phyloP scores from a whole-genome alignment of 2,113 vertebrate species.

The Austrofundulus limnaeus region DNA sequence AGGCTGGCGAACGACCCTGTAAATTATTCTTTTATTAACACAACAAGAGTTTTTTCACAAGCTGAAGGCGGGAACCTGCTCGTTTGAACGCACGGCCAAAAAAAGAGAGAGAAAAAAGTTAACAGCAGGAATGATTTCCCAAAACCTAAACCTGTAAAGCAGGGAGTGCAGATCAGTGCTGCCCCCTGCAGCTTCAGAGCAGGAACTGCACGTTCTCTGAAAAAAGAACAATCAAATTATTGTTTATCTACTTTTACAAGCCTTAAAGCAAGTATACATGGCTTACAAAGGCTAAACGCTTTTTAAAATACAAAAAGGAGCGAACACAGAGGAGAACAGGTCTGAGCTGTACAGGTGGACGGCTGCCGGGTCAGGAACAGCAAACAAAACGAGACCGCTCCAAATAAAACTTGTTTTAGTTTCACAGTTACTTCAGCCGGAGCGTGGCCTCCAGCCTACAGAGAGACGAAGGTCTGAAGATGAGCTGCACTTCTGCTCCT shows the following conservation, averaged over 20 bases:
- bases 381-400: background rate
- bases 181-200: conserved; percentile 63
- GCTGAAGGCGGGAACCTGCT: conserved; percentile 14
- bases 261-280: conserved; percentile 59
- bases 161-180: conserved; percentile 45
- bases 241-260: conserved; percentile 41
- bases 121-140: conserved; percentile 37
- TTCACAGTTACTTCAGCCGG: background rate
- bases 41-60: conserved; percentile 28
- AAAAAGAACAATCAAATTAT: conserved; percentile 42
- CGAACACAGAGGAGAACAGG: conserved; percentile 12
- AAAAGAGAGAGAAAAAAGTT: background rate
- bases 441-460: conserved; percentile 8
- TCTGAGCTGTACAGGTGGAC: conserved; percentile 54
- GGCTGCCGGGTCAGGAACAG: conserved; percentile 5
- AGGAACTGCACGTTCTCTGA: conserved; percentile 54
- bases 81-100: too few species aligned
- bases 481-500: too few species aligned
- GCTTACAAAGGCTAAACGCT: conserved; percentile 60
- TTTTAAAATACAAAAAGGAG: conserved; percentile 29
- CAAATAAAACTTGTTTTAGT: too few species aligned
- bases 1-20: conserved; percentile 12
- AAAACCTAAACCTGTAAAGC: conserved; percentile 33
- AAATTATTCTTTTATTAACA: background rate
- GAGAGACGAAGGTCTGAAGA: conserved; percentile 30